These are phyloP conservation scores for Epinephelus coioides DNA, from an alignment of 2,797 vertebrate species.

Conservation along the genomic window DNA sequence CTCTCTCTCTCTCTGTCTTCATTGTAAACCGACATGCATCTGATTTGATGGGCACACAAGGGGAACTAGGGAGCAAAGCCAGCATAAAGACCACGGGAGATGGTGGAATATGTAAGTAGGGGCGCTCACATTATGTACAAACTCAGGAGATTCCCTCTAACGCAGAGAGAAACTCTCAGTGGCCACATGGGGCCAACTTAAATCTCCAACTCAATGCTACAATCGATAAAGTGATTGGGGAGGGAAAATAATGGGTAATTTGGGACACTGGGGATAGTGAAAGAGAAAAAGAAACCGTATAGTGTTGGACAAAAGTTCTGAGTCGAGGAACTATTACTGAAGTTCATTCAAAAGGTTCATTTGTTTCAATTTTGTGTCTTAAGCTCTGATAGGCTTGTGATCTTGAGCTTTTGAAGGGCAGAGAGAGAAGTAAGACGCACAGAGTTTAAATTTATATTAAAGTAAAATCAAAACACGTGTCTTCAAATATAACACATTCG, in stretches of 20 bases:
- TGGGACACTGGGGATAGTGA: conserved; percentile 56
- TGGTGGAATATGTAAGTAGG: conserved; percentile 45
- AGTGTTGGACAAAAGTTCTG: conserved; percentile 50
- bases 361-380: conserved; percentile 56
- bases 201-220: conserved; percentile 58
- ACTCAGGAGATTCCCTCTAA: conserved; percentile 63
- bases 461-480: conserved; percentile 1
- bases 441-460: not conserved
- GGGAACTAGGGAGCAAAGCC: conserved; percentile 48
- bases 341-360: conserved; percentile 50
- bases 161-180: conserved; percentile 48
- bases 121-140: conserved; percentile 43
- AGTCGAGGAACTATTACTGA: conserved; percentile 31
- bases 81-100: conserved; percentile 54
- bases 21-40: conserved; percentile 53
- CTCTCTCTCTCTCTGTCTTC: conserved; percentile 44
- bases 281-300: conserved; percentile 40
- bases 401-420: conserved; percentile 44
- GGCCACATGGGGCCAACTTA: conserved; percentile 37
- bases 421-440: conserved; percentile 4
- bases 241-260: conserved; percentile 71
- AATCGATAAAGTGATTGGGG: conserved; percentile 70
- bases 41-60: conserved; percentile 54
- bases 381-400: conserved; percentile 30
- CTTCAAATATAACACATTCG: conserved; percentile 11